Base-by-base conservation (phyloP, 2,113 vertebrate genomes). In the Vulpes lagopus region DNA sequence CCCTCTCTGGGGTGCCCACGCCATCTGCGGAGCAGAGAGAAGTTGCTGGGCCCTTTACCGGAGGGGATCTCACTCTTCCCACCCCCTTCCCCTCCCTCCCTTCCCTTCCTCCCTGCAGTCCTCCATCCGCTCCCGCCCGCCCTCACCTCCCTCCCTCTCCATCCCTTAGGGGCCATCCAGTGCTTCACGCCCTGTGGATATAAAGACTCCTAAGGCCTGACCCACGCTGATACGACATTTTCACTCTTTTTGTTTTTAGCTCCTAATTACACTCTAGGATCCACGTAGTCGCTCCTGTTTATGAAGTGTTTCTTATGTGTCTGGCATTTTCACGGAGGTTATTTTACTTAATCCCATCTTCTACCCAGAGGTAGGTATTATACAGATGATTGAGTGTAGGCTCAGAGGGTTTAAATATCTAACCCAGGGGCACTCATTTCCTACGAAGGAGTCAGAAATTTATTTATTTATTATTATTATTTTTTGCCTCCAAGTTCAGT, bases 301-400 rank as follows among this genome's bases (percentile, higher is more conserved):
- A 55, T 62, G 59, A 78, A 30, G 11, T n/a, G 2, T 89, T 38
- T 88, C 25, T 53, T 59, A 55, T 2, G 57, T 59, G 59, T 62
- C 49, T 64, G 59, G 35, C 20, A 43, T 30, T 93, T 96, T 91
- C 71, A 27, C 0, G 0, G 12, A 91, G 53, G 11, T 81, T 73
- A 32, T 76, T 84, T 73, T 78, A 85, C 71, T 90, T 78, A 92
- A 86, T 57, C 81, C 20, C 64, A 62, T 57, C 84, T 57, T 79
- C 89, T 23, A 65, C 20, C 16, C 59, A 81, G 78, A 85, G 25
- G 35, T 23, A 73, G 78, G 15, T 78, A 65, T 91, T 85, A 81
- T 91, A 81, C 51, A 76, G 57, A 93, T 64, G 32, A 79, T 38
- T 91, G 86, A 79, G 91, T 84, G 92, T 59, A 80, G 81, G 71